Base-by-base conservation (phyloP, 2,113 vertebrate genomes). In the Xenopus laevis region DNA sequence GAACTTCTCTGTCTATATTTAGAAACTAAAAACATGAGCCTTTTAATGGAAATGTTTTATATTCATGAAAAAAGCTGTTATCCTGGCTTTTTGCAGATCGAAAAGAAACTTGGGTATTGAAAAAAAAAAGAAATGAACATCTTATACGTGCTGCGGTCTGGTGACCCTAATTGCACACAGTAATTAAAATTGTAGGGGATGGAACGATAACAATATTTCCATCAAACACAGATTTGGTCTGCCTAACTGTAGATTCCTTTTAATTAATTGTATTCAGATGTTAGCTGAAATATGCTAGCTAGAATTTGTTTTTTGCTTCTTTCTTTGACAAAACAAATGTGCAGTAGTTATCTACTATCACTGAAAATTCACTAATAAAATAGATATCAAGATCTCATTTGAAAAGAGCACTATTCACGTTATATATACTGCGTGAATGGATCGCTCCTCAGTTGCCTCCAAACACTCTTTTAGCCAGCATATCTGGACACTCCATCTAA, bases 41-140 rank as follows among this genome's bases (percentile, higher is more conserved):
- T 63, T 61, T 63, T 79, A 72, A 75, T 79, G 77, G 79, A 75
- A 77, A 76, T 81, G 65, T 71, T 85, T 78, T 80, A 79, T 80
- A 82, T 84, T 82, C 79, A 79, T 78, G 81, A 75, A 73, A 50
- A 79, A 79, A 79, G 72, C 70, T 52, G 33, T 74, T 78, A 62
- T 73, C 64, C 62, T 58, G 11, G 17, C 55, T 60, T 64, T 69
- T 59, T 77, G 66, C 47, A 70, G 74, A 63, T 70, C 70, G 67
- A 57, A 77, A 70, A 70, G 74, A 64, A 70, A 77, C 68, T 40
- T 64, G n/a, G 60, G 66, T 61, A 77, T 69, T 70, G 64, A 64
- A 2, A 27, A 75, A 77, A 63, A 40, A 40, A 40, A 3, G 59
- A 3, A 65, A n/a, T 13, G 1, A 64, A 15, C 21, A 11, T 15